Conservation (phyloP, 2,113 vertebrate species). For the Edolisoma coerulescens region DNA sequence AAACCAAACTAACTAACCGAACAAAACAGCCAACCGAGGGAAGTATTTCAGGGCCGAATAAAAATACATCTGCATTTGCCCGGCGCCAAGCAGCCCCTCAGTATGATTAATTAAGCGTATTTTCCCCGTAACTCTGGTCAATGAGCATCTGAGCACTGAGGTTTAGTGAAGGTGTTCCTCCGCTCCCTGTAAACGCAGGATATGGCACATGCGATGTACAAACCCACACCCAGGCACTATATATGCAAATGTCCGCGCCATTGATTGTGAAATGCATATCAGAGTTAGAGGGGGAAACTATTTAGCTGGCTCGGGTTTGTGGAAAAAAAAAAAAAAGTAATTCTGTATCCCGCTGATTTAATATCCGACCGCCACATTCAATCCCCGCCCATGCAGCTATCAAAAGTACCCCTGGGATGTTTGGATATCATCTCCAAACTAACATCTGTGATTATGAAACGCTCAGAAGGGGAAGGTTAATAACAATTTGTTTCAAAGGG, state of each 20-base stretch:
- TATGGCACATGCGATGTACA: not conserved
- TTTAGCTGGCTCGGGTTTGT: not conserved
- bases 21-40: not conserved
- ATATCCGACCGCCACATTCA: slow-evolving; percentile 55
- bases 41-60: not conserved
- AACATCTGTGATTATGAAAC: slow-evolving; percentile 35
- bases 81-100: not conserved
- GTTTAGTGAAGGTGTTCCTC: not conserved
- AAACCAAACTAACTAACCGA: not conserved
- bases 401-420: slow-evolving; percentile 44
- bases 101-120: not conserved
- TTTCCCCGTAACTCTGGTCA: not conserved
- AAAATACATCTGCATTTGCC: not conserved
- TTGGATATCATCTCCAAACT: slow-evolving; percentile 64
- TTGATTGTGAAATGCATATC: slow-evolving; percentile 36
- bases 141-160: not conserved
- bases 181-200: not conserved
- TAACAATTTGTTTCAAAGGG: slow-evolving; percentile 11
- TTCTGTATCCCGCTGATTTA: slow-evolving; percentile 67
- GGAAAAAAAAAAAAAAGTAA: slow-evolving; percentile 9
- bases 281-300: slow-evolving; percentile 2
- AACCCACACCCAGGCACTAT: not conserved
- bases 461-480: slow-evolving; percentile 42
- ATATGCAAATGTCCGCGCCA: not conserved
- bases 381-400: slow-evolving; percentile 35